Percentiles rank a stretch among this genome's conserved stretches.
Conservation (phyloP, 2,113 vertebrate genomes). For the Argyrosomus japonicus region DNA sequence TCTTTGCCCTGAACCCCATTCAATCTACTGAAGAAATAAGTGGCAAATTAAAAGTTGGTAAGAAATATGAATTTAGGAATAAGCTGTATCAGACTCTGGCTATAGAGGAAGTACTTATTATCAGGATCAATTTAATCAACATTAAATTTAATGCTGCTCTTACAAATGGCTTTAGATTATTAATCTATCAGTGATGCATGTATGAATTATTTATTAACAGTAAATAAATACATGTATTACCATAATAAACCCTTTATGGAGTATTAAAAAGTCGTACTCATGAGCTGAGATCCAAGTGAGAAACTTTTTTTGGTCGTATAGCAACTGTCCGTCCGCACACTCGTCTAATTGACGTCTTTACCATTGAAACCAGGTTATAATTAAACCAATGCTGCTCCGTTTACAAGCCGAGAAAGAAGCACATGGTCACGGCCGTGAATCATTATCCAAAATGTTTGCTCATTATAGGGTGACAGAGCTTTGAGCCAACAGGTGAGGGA, state of each 20-base stretch:
- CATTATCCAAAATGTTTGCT: conserved; percentile 34
- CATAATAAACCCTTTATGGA: not conserved
- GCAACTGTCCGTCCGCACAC: conserved; percentile 7
- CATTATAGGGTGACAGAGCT: conserved; percentile 43
- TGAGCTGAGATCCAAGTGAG: not conserved
- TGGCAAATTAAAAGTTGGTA: not conserved
- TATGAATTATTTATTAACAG: not conserved
- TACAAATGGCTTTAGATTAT: not conserved
- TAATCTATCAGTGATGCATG: not conserved
- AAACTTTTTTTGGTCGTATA: not conserved
- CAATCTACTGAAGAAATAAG: not conserved
- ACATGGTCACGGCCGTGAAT: conserved; percentile 17
- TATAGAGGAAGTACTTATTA: not conserved
- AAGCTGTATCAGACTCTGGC: not conserved
- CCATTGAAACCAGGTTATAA: conserved; percentile 40
- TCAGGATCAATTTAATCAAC: not conserved
- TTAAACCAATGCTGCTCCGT: conserved; percentile 16
- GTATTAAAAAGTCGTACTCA: not conserved
- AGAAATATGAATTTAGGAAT: not conserved
- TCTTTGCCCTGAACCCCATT: no score
- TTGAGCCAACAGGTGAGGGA: conserved; percentile 62
- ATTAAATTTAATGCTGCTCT: not conserved
- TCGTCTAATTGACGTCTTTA: conserved; percentile 14
- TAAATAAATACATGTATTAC: not conserved
- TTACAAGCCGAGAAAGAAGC: not conserved